Base-by-base conservation (phyloP, 2,113 vertebrate genomes). In the Nothocercus nigrocapillus region DNA sequence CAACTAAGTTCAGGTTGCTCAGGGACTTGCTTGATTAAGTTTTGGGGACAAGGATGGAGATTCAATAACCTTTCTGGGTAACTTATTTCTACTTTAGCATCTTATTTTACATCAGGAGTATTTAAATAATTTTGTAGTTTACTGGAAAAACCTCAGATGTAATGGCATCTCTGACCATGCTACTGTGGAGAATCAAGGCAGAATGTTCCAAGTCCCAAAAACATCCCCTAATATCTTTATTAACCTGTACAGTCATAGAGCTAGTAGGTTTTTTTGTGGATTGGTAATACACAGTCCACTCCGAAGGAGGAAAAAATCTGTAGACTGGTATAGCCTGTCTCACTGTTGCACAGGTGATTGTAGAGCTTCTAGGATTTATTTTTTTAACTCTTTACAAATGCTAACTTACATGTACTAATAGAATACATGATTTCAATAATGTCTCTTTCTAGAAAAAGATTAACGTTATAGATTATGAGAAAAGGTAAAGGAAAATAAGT, bases 311-410 rank as follows among this genome's bases (percentile, higher is more conserved):
- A 77, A 42, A 74, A 30, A 22, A 2, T 22, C 24, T 13, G 7
- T 15, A 32, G 89, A 81, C 19, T 22, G 18, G 6, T 45, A 4
- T 19, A 16, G 17, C 5, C 4, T 4, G 1, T 87, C 59, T 27
- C 34, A 32, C 27, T 18, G 32, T 44, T 59, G 16, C 30, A n/a
- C 15, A 47, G 73, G 56, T 13, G 22, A 40, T 49, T 59, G 8
- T 6, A 27, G 1, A 85, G 17, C 62, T 75, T 2, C n/a, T 72
- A 0, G 0, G 15, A 68, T 38, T 34, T 1, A 0, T 59, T 6
- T 72, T 85, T 73, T 82, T 49, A 82, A 0, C 8, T 30, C 25
- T 67, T 70, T 34, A 40, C 13, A 42, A 30, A 44, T n/a, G 14
- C 5, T 53, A 22, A 36, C 30, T 45, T 49, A n/a, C 24, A 40